Percentiles rank a stretch among this genome's conserved stretches.
Evolutionary conservation across 2,113 vertebrate genomes (phyloP).

Genomic region (Camelus dromedarius): DNA sequence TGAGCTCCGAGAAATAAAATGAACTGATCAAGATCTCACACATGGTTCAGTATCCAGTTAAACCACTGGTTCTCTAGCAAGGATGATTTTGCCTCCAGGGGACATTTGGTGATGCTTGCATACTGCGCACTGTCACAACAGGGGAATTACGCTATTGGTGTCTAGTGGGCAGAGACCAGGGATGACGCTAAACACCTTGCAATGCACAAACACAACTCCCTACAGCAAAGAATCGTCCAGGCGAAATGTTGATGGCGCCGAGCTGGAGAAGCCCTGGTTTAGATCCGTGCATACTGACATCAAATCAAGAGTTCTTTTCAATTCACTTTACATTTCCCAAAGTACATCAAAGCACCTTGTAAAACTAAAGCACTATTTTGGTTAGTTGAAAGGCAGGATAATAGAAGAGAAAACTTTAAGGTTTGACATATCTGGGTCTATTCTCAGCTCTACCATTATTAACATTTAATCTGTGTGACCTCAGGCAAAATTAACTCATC

Average conservation of each 20-base stretch:
- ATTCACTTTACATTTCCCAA: not conserved
- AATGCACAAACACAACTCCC: not conserved
- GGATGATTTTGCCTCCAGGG: not conserved
- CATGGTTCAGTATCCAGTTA: not conserved
- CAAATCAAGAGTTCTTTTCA: not conserved
- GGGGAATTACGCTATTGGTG: not conserved
- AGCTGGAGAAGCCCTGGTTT: not conserved
- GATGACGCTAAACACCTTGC: no score
- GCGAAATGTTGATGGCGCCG: not conserved
- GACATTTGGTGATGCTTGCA: not conserved
- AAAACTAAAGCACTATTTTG: not conserved
- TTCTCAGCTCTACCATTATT: not conserved
- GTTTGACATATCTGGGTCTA: not conserved
- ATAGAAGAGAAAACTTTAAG: not conserved
- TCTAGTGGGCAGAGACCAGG: not conserved
- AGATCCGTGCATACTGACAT: not conserved
- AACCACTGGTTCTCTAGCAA: not conserved
- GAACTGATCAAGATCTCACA: not conserved
- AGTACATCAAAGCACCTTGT: constrained; percentile 1
- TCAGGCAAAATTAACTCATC: not conserved
- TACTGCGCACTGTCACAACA: not conserved
- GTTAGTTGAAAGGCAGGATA: not conserved
- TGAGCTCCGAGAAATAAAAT: not conserved
- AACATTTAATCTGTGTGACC: not conserved
- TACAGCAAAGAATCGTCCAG: not conserved